phyloP scores from a whole-genome alignment of 2,113 vertebrate genomes.

The Damaliscus lunatus region DNA sequence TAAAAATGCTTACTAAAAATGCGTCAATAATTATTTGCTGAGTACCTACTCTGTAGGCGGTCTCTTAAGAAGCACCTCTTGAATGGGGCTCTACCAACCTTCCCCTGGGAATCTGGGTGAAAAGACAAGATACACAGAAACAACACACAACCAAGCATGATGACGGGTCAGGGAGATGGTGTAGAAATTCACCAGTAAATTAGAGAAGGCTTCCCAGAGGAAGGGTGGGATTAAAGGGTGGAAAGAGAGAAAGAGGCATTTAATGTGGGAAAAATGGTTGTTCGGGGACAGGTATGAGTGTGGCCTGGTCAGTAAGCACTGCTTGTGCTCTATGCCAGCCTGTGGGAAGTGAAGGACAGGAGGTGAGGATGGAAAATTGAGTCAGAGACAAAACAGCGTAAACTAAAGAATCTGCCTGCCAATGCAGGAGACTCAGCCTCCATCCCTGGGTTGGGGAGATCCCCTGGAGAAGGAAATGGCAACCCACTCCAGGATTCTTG shows the following conservation, averaged over 20 bases:
- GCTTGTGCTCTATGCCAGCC: background rate
- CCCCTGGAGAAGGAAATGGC: background rate
- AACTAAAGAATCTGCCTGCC: background rate
- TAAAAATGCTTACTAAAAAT: background rate
- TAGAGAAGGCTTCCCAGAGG: background rate
- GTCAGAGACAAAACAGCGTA: background rate
- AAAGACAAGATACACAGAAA: background rate
- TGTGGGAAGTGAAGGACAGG: rapidly evolving
- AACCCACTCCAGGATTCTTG: background rate
- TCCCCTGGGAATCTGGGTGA: background rate
- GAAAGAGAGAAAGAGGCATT: background rate
- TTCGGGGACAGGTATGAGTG: background rate
- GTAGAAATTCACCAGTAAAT: background rate
- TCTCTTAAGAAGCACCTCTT: background rate
- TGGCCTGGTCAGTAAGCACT: background rate
- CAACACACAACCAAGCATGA: background rate
- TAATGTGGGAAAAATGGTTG: background rate
- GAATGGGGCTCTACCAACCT: background rate
- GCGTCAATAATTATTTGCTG: background rate
- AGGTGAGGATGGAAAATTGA: background rate
- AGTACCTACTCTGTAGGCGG: background rate
- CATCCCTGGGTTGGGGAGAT: background rate
- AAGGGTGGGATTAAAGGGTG: background rate
- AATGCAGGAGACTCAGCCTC: background rate
- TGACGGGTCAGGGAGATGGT: background rate